Evolutionary conservation across 2,113 vertebrate genomes (phyloP).

Genomic region (Odocoileus virginianus): DNA sequence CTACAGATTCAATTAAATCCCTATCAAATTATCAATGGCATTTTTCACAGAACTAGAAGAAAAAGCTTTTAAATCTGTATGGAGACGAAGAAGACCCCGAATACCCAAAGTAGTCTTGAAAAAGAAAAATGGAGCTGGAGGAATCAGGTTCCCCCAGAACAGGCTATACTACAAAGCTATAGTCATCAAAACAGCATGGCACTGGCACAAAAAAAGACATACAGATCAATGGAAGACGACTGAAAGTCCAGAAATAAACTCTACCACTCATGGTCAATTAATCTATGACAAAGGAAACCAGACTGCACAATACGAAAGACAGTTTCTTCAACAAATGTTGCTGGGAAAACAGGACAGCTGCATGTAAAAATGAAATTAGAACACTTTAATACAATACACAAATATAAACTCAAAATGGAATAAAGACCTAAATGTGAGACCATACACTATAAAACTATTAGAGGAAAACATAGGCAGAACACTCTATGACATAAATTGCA

Average conservation of each 20-base stretch:
- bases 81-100: accelerated
- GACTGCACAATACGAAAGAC: not conserved
- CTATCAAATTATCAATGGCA: not conserved
- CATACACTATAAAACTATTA: not conserved
- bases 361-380: not conserved
- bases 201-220: not conserved
- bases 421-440: not conserved
- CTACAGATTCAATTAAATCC: not conserved
- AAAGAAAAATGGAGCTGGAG: not conserved
- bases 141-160: not conserved
- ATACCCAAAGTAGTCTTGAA: not conserved
- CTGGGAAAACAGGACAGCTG: not conserved
- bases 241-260: not conserved
- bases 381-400: not conserved
- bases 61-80: not conserved
- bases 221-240: not conserved
- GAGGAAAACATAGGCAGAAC: not conserved
- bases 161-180: not conserved
- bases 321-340: not conserved
- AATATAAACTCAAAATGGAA: not conserved
- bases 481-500: not conserved
- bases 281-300: not conserved
- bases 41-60: not conserved
- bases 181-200: not conserved
- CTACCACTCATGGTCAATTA: not conserved